Conservation (phyloP, 2,113 vertebrate species). For the Alouatta palliata region DNA sequence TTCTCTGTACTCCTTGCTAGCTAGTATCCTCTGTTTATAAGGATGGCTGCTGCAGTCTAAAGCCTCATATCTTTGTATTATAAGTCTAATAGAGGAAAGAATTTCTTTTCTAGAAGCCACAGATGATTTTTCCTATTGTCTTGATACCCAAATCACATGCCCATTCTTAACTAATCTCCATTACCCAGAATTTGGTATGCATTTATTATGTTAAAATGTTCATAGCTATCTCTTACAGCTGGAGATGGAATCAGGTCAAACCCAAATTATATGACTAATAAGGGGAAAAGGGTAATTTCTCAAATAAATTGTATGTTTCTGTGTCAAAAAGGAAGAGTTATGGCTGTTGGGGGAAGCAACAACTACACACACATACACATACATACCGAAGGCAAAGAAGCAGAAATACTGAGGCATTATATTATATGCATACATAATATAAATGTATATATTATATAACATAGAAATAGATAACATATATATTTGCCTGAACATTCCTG, state of each 20-base stretch:
- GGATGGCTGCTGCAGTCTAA: background rate
- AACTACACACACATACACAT: background rate
- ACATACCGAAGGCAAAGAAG: background rate
- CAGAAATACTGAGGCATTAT: background rate
- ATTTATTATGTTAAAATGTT: background rate
- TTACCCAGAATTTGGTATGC: background rate
- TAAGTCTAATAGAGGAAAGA: background rate
- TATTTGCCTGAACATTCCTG: background rate
- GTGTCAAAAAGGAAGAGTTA: background rate
- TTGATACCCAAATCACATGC: background rate
- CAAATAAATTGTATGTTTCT: background rate
- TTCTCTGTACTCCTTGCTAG: background rate
- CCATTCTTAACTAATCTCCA: background rate
- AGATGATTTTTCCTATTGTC: background rate
- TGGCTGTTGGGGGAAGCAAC: background rate
- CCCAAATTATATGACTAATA: background rate
- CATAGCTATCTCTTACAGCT: background rate
- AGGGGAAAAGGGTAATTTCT: background rate
- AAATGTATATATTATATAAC: background rate
- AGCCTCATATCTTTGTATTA: background rate
- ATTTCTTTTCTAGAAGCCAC: background rate
- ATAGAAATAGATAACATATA: background rate
- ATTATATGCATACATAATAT: background rate
- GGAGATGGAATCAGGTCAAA: background rate
- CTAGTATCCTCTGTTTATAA: background rate